These are phyloP conservation scores for Cyrtorhinus lividipennis DNA, from an alignment of 1,140 invertebrate species.

Conservation along the genomic window DNA sequence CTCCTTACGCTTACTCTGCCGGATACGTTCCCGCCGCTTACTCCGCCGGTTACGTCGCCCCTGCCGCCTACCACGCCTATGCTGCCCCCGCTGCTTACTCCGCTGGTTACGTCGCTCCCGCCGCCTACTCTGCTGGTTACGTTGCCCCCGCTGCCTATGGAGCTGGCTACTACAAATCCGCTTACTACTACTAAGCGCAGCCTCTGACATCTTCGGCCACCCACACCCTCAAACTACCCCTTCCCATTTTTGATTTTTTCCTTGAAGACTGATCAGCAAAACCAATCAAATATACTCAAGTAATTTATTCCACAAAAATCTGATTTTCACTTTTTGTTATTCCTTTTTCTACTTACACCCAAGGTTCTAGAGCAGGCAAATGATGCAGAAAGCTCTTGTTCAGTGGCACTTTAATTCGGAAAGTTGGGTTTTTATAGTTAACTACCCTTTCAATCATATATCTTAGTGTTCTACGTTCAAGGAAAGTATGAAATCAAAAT, in stretches of 20 bases:
- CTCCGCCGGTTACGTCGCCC: slow-evolving; percentile 9
- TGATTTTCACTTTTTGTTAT: too few species aligned
- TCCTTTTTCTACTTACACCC: too few species aligned
- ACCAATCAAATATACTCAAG: too few species aligned
- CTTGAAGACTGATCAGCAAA: too few species aligned
- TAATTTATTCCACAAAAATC: too few species aligned
- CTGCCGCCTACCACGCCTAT: neutral
- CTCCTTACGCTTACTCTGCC: slow-evolving; percentile 3
- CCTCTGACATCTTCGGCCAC: neutral
- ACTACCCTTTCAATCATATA: too few species aligned
- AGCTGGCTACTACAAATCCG: neutral
- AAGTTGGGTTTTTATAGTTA: too few species aligned
- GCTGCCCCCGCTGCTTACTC: neutral
- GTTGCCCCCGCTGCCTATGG: neutral
- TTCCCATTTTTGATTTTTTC: neutral
- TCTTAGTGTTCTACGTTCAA: too few species aligned
- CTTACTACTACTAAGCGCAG: neutral
- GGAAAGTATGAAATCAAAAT: too few species aligned
- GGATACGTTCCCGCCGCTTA: slow-evolving; percentile 11
- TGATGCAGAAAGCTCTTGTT: too few species aligned
- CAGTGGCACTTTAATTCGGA: too few species aligned
- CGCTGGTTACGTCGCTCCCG: slow-evolving; percentile 4
- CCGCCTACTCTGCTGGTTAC: slow-evolving; percentile 6
- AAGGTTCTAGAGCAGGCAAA: too few species aligned
- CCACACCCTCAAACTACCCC: neutral